These are phyloP conservation scores for Fregata magnificens DNA, from an alignment of 2,113 vertebrate genomes.

Conservation along the genomic window DNA sequence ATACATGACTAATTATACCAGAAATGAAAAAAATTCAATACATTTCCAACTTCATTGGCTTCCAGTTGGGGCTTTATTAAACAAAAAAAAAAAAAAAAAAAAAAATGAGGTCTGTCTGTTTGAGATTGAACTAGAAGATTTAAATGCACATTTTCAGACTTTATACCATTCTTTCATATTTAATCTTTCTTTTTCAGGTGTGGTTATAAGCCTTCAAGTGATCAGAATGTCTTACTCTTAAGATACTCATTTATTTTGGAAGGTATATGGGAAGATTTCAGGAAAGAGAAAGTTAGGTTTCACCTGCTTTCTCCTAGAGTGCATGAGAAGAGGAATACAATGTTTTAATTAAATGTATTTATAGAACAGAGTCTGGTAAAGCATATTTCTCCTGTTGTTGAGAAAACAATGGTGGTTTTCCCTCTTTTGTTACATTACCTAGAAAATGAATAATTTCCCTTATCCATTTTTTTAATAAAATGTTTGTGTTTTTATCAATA, in stretches of 20 bases:
- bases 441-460: slow-evolving; percentile 17
- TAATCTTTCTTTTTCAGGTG: neutral
- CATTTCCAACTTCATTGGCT: neutral
- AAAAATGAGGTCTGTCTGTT: neutral
- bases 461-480: slow-evolving; percentile 16
- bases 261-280: neutral
- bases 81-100: neutral
- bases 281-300: neutral
- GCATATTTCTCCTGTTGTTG: neutral
- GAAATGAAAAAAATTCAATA: neutral
- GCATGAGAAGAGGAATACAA: neutral
- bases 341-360: neutral
- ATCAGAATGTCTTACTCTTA: neutral
- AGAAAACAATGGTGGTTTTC: neutral
- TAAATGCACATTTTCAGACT: slow-evolving; percentile 32
- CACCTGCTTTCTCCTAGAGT: neutral
- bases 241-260: neutral
- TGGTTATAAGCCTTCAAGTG: neutral
- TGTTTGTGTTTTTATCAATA: neutral
- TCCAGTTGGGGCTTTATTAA: neutral
- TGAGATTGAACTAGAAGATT: slow-evolving; percentile 3
- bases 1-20: neutral
- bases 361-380: neutral
- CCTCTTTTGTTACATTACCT: neutral
- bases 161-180: neutral